phyloP scores from a whole-genome alignment of 1,140 invertebrate species.

The Trichomalopsis sarcophagae region DNA sequence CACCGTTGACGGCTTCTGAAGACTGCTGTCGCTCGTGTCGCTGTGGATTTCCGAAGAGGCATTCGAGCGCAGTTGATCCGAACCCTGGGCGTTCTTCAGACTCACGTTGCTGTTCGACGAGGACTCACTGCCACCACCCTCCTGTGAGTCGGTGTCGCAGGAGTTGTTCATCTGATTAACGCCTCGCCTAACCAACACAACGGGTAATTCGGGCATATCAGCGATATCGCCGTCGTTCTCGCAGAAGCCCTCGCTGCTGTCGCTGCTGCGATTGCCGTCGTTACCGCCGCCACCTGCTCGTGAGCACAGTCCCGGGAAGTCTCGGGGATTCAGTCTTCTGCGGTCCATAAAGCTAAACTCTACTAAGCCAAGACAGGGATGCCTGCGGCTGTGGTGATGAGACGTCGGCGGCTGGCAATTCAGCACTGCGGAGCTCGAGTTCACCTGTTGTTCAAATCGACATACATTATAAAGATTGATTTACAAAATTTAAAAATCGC shows the following conservation, averaged over 20 bases:
- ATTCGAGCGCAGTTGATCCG: conserved; percentile 71
- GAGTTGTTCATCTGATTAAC: conserved; percentile 67
- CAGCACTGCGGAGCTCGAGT: conserved; percentile 87
- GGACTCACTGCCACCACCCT: conserved; percentile 73
- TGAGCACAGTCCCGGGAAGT: conserved; percentile 68
- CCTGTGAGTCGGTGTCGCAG: conserved; percentile 81
- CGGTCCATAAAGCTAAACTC: conserved; percentile 72
- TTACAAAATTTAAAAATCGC: not conserved
- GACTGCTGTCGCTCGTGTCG: conserved; percentile 71
- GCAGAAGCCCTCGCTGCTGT: conserved; percentile 96
- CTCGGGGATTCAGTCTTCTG: conserved; percentile 67
- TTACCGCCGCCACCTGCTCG: conserved; percentile 60
- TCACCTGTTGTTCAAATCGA: conserved; percentile 72
- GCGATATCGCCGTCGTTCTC: conserved; percentile 88
- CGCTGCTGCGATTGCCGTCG: conserved; percentile 92
- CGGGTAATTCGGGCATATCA: conserved; percentile 65
- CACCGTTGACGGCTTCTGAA: conserved; percentile 57
- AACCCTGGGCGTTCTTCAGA: conserved; percentile 70
- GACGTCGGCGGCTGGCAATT: conserved; percentile 80
- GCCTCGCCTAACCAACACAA: conserved; percentile 65
- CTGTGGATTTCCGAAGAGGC: conserved; percentile 71
- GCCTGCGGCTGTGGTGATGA: conserved; percentile 74
- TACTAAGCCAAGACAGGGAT: conserved; percentile 70
- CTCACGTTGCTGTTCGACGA: conserved; percentile 73
- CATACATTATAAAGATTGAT: not conserved